Percentiles rank a stretch among this genome's conserved stretches.
Conservation (phyloP, 2,113 vertebrate genomes). For the Anarrhichthys ocellatus region DNA sequence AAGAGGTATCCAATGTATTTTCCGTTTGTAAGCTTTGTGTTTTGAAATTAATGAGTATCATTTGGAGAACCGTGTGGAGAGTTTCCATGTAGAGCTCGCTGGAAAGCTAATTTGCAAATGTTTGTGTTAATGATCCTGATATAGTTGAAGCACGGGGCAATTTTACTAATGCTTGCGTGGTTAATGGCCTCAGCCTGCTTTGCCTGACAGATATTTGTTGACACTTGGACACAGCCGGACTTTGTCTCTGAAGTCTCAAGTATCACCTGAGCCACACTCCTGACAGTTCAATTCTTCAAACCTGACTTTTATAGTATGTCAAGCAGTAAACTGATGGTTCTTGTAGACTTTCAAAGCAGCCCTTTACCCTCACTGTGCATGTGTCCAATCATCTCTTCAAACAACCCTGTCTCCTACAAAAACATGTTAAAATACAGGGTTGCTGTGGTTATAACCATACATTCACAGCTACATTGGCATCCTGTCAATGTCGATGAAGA, state of each 20-base stretch:
- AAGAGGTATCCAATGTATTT: not conserved
- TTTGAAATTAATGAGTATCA: slow-evolving; percentile 27
- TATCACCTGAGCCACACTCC: slow-evolving; percentile 9
- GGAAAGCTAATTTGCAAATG: slow-evolving; percentile 54
- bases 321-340: not conserved
- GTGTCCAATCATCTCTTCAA: not conserved
- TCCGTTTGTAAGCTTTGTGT: not conserved
- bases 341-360: not conserved
- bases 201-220: slow-evolving; percentile 29
- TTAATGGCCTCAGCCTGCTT: slow-evolving; percentile 29
- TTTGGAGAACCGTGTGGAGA: not conserved
- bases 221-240: slow-evolving; percentile 2
- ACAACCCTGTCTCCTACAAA: not conserved
- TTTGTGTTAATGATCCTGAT: slow-evolving; percentile 46
- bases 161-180: slow-evolving; percentile 36
- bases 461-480: not conserved
- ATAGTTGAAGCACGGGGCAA: slow-evolving; percentile 16
- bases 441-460: not conserved
- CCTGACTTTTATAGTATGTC: not conserved
- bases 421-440: not conserved
- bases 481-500: not conserved
- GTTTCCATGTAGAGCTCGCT: slow-evolving; percentile 19
- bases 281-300: not conserved
- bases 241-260: slow-evolving; percentile 20
- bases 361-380: not conserved